A percentile compares a stretch with the other conserved stretches of the same genome.
These are phyloP conservation scores for Danionella cerebrum DNA, from an alignment of 2,113 vertebrate species.

Conservation along the genomic window DNA sequence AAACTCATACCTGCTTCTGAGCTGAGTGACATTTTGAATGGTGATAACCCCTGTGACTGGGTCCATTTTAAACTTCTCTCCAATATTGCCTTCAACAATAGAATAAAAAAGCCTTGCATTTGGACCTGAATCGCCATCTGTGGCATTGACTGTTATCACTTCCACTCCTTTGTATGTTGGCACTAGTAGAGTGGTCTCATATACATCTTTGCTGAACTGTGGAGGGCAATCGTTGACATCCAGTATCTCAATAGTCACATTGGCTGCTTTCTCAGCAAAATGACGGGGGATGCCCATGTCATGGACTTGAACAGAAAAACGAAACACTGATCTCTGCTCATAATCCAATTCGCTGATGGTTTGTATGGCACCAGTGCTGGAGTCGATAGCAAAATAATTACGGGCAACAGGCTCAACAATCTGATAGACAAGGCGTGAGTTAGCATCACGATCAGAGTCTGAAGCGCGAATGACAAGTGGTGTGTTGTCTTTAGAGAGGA, in stretches of 20 bases:
- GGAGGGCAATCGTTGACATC: constrained; percentile 93
- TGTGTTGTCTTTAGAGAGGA: constrained; percentile 76
- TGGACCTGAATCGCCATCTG: constrained; percentile 79
- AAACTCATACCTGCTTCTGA: constrained; percentile 91
- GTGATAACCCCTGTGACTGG: constrained; percentile 71
- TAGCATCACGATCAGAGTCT: constrained; percentile 81
- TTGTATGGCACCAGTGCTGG: constrained; percentile 87
- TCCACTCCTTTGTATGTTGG: constrained; percentile 89
- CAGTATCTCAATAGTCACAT: constrained; percentile 84
- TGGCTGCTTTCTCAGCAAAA: constrained; percentile 83
- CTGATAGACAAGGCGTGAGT: constrained; percentile 88
- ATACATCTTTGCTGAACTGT: constrained; percentile 75
- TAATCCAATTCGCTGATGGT: constrained; percentile 80
- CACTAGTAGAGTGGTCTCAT: constrained; percentile 76
- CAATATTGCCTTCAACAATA: constrained; percentile 91
- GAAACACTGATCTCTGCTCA: constrained; percentile 78
- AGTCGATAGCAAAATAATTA: constrained; percentile 89
- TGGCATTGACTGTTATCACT: constrained; percentile 77
- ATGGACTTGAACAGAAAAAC: constrained; percentile 88
- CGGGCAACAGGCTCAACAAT: constrained; percentile 87
- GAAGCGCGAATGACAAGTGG: constrained; percentile 85
- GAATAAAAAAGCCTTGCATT: constrained; percentile 86
- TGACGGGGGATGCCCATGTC: constrained; percentile 82
- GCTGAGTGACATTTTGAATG: constrained; percentile 84
- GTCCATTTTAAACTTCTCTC: constrained; percentile 87